Evolutionary conservation across 1,140 invertebrate genomes (phyloP), one percentile per base, ranked within the genome.

Genomic region (Harlomillsia oculata): DNA sequence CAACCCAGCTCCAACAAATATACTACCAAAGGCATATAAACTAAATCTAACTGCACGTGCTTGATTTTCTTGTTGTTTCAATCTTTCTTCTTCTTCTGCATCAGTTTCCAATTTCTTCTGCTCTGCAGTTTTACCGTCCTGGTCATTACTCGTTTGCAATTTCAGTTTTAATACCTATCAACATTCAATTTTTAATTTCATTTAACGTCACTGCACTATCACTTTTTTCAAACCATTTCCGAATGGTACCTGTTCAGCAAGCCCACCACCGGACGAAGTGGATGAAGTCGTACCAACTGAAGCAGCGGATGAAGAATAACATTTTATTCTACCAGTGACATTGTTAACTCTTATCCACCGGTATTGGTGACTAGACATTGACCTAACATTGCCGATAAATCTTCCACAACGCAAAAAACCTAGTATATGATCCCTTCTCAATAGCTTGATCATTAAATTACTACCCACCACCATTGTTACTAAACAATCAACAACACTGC

Each of bases 1-100:
- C 32, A 69, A 64, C 26, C 71, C 70, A 26, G 72, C 56, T 23
- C 69, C 66, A 1, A 69, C 69, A 46, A 80, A 68, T 8, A 73
- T 71, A 4, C 44, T 44, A 1, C 46, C 63, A 36, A 64, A 58
- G 14, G 53, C 62, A 32, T 32, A 29, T 14, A 64, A 34, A 21
- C 58, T 60, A 20, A 53, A 63, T 46, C 64, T 67, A 9, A 68
- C 46, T 3, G 67, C 65, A 2, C 67, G 45, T n/a, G 51, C 52
- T n/a, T 55, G 40, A 21, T 63, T 62, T 48, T 66, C 62, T 23
- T 51, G 48, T 23, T 61, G 53, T 30, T 63, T 62, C 18, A 50
- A 53, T 8, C 65, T 57, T 45, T 68, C 60, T n/a, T 59, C 21
- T 16, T 62, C 59, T 23, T 67, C 57, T 13, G 58, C 53, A n/a